Conservation (phyloP, 2,888 invertebrate species). For the Leptopterna dolabrata region DNA sequence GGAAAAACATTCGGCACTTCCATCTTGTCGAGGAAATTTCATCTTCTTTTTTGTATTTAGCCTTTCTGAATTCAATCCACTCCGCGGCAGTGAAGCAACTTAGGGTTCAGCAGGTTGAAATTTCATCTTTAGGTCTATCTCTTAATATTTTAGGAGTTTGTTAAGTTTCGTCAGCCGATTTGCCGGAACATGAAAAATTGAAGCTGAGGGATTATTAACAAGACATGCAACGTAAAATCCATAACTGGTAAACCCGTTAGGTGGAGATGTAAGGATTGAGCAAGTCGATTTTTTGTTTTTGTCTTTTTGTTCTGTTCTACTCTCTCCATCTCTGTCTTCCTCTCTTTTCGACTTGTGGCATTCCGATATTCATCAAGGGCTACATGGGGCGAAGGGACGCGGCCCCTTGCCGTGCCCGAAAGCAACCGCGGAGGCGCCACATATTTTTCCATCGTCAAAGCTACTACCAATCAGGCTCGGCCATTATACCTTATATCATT, state of each 20-base stretch:
- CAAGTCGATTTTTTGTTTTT: background rate
- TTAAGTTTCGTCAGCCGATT: background rate
- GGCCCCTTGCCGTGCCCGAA: slow-evolving; percentile 33
- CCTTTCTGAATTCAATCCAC: too few species aligned
- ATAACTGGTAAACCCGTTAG: slow-evolving; percentile 3
- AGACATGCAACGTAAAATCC: background rate
- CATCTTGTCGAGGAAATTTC: too few species aligned
- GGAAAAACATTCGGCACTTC: too few species aligned
- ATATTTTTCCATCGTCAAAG: slow-evolving; percentile 37
- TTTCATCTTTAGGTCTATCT: background rate
- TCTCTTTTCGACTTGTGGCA: background rate
- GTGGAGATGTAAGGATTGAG: background rate
- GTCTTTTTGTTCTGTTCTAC: background rate
- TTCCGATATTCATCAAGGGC: slow-evolving; percentile 25
- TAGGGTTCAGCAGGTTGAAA: too few species aligned
- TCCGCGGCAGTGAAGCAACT: too few species aligned
- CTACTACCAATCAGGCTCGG: slow-evolving; percentile 42
- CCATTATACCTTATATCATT: slow-evolving; percentile 30
- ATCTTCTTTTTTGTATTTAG: too few species aligned
- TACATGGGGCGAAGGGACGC: slow-evolving; percentile 29
- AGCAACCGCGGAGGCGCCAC: slow-evolving; percentile 47
- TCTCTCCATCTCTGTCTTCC: background rate
- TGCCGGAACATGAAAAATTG: background rate
- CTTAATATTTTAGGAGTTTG: background rate
- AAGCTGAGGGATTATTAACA: background rate